Evolutionary conservation across 2,113 vertebrate genomes (phyloP).

Genomic region (Eurypyga helias): DNA sequence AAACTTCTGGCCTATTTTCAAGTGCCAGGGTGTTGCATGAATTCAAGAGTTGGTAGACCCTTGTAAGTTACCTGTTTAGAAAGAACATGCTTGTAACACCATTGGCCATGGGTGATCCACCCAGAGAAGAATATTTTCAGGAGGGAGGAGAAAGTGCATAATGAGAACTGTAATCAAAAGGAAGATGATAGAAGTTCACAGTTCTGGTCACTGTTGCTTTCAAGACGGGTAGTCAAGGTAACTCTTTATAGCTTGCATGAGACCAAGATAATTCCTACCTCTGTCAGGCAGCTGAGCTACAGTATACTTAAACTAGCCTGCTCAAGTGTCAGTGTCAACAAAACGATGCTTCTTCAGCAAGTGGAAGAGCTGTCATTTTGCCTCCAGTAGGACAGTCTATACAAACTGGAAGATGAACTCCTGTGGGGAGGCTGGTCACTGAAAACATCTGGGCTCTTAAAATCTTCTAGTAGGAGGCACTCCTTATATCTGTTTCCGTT

Average conservation of each 20-base stretch:
- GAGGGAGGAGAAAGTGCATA: not conserved
- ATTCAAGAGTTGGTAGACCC: not conserved
- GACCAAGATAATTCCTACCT: not conserved
- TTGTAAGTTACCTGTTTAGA: not conserved
- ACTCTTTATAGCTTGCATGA: not conserved
- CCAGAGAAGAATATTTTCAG: not conserved
- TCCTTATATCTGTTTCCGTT: not conserved
- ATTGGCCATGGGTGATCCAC: not conserved
- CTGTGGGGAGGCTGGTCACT: not conserved
- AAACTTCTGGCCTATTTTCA: not conserved
- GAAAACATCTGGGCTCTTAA: not conserved
- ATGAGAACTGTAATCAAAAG: not conserved
- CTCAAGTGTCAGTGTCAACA: not conserved
- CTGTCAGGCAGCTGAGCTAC: not conserved
- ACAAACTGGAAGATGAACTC: not conserved
- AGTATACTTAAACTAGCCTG: not conserved
- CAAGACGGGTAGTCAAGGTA: not conserved
- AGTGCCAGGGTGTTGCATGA: not conserved
- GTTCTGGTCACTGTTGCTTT: not conserved
- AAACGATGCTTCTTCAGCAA: not conserved
- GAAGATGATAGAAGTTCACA: not conserved
- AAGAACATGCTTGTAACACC: not conserved
- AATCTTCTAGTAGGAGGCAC: not conserved
- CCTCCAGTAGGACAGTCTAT: not conserved
- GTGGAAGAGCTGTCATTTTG: not conserved